These are phyloP conservation scores for Malurus melanocephalus DNA, from an alignment of 2,113 vertebrate genomes.

Conservation along the genomic window DNA sequence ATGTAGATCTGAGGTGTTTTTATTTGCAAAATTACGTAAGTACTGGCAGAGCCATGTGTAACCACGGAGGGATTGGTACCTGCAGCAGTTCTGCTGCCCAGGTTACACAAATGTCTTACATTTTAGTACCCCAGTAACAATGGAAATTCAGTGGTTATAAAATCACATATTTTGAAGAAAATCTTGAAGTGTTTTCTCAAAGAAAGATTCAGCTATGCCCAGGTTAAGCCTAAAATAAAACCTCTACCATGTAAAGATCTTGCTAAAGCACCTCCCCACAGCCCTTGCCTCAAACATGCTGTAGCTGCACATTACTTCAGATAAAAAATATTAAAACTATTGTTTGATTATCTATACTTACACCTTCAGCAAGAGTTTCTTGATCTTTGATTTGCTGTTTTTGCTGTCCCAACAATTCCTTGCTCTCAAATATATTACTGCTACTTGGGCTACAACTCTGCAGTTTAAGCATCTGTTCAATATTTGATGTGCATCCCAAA, in stretches of 20 bases:
- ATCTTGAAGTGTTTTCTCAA: neutral
- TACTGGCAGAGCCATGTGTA: neutral
- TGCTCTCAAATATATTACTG: neutral
- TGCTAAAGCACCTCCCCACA: neutral
- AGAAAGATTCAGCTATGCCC: neutral
- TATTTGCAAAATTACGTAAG: neutral
- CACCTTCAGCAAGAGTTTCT: neutral
- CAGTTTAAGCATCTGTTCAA: neutral
- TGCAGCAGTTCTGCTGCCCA: neutral
- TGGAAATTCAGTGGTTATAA: neutral
- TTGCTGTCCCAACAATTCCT: neutral
- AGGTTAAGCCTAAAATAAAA: neutral
- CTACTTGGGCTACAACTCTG: neutral
- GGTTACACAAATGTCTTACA: neutral
- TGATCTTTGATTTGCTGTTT: neutral
- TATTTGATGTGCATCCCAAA: slow-evolving; percentile 16
- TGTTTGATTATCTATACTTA: neutral
- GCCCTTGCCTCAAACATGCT: neutral
- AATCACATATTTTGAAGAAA: neutral
- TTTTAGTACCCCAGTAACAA: neutral
- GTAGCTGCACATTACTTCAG: neutral
- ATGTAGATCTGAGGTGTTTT: neutral
- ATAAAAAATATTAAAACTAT: neutral
- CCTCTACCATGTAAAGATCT: neutral
- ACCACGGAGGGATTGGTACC: neutral